Conservation (phyloP, 1,140 invertebrate genomes). For the Euwallacea fornicatus region DNA sequence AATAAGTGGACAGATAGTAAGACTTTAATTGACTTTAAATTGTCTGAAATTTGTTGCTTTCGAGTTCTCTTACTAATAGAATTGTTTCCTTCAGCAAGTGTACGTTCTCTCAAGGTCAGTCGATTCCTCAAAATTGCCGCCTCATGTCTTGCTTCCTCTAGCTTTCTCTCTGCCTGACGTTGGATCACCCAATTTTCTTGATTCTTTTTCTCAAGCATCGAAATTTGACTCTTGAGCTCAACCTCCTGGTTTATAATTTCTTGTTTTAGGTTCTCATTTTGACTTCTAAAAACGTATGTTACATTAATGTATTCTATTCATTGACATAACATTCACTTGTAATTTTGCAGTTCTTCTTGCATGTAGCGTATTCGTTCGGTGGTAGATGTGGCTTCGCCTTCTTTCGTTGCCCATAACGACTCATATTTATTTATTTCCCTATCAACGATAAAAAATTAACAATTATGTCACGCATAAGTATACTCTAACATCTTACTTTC, state of each 20-base stretch:
- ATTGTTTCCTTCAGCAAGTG: slow-evolving; percentile 52
- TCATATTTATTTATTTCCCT: slow-evolving; percentile 81
- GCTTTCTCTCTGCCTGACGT: slow-evolving; percentile 71
- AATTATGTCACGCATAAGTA: neutral
- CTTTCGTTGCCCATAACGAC: slow-evolving; percentile 77
- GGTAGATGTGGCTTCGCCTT: slow-evolving; percentile 77
- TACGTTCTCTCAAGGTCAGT: slow-evolving; percentile 64
- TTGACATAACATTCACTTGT: slow-evolving; percentile 61
- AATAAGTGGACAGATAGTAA: slow-evolving; percentile 16
- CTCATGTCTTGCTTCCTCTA: slow-evolving; percentile 76
- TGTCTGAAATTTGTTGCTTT: too few relatives aligned
- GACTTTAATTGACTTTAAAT: neutral
- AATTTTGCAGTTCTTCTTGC: slow-evolving; percentile 78
- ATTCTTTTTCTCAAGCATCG: slow-evolving; percentile 72
- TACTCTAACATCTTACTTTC: slow-evolving; percentile 65
- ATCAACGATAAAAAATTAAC: slow-evolving; percentile 33
- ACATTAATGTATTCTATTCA: neutral
- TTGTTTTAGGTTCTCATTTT: slow-evolving; percentile 72
- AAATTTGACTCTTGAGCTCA: slow-evolving; percentile 72
- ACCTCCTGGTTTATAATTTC: slow-evolving; percentile 80
- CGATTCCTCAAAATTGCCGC: slow-evolving; percentile 71
- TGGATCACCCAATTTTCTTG: slow-evolving; percentile 79
- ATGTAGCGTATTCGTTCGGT: slow-evolving; percentile 74
- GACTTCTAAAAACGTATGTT: slow-evolving; percentile 55
- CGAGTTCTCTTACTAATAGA: slow-evolving; percentile 47